A percentile compares a stretch with the other conserved stretches of the same genome.
These are phyloP conservation scores for Lithobates pipiens DNA, from an alignment of 2,797 vertebrate genomes.

Conservation along the genomic window DNA sequence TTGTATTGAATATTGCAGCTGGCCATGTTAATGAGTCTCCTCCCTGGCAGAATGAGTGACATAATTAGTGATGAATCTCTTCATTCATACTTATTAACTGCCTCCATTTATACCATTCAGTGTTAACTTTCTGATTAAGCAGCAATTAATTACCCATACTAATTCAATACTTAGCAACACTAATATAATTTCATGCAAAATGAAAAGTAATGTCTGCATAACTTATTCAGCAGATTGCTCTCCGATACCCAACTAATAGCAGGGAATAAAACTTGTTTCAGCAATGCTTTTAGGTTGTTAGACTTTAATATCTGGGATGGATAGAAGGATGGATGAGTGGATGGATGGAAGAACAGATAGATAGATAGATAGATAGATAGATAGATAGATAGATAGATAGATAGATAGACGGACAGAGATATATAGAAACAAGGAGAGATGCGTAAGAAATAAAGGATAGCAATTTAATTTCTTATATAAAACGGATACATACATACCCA, in stretches of 20 bases:
- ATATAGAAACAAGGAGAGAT: too few relatives aligned
- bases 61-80: constrained; percentile 56
- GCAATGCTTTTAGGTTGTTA: too few relatives aligned
- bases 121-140: constrained; percentile 61
- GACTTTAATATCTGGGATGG: too few relatives aligned
- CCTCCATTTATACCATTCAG: constrained; percentile 51
- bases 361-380: not conserved
- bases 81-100: constrained; percentile 57
- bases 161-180: constrained; percentile 54
- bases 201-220: constrained; percentile 58
- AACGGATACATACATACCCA: too few relatives aligned
- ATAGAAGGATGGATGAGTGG: not conserved
- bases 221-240: constrained; percentile 50
- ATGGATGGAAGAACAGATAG: too few relatives aligned
- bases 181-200: constrained; percentile 63
- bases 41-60: constrained; percentile 51
- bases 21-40: constrained; percentile 10
- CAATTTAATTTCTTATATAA: too few relatives aligned
- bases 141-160: constrained; percentile 62
- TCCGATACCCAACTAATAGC: constrained; percentile 29
- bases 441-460: too few relatives aligned
- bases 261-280: constrained; percentile 19
- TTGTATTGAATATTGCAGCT: not conserved
- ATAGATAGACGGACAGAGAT: not conserved
- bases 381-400: constrained; percentile 11